Base-by-base conservation (phyloP, 2,113 vertebrate genomes). In the Papio anubis region DNA sequence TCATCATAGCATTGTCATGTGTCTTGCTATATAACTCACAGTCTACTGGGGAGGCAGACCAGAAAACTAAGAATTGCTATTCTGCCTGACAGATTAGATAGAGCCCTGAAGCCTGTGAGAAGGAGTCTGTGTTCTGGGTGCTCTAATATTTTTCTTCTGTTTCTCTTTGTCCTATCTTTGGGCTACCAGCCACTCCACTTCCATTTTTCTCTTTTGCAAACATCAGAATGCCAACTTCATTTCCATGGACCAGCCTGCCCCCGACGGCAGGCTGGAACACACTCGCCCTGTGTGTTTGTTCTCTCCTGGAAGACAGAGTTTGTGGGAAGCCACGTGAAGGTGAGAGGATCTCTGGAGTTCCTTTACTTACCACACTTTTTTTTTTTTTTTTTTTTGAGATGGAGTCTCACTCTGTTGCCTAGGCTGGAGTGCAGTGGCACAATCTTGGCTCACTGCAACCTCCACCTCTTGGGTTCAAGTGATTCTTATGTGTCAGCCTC, bases 1-100 rank as follows among this genome's bases (percentile, higher is more conserved):
- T 35, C 0, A 0, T 30, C 21, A 0, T 16, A 14, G 45, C 35
- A 0, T 38, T 0, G 3, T 30, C 16, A 0, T 16, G 13, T 70
- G 18, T 79, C 64, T n/a, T 1, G 27, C 66, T 59, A 9, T 1
- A 0, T 16, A 40, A 32, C n/a, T 16, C 35, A 48, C 35, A 9
- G 43, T 64, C 50, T 14, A 2, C 79, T 27, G 0, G 45, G 80
- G 75, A 70, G 40, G 50, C 50, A 23, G 43, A 48, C 6, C 17
- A 17, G 75, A 59, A 76, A 35, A 32, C 18, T 13, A 30, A 48
- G 27, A 10, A 4, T 17, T 9, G 0, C 55, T 11, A 2, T 64
- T 84, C 72, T 32, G 17, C 3, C 9, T n/a, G 48, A 30, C 50
- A 25, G 45, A 6, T 16, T 25, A 17, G 52, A 11, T 1, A 45